These are phyloP conservation scores for Xanthia togata DNA, from an alignment of 2,888 invertebrate genomes.

Conservation along the genomic window DNA sequence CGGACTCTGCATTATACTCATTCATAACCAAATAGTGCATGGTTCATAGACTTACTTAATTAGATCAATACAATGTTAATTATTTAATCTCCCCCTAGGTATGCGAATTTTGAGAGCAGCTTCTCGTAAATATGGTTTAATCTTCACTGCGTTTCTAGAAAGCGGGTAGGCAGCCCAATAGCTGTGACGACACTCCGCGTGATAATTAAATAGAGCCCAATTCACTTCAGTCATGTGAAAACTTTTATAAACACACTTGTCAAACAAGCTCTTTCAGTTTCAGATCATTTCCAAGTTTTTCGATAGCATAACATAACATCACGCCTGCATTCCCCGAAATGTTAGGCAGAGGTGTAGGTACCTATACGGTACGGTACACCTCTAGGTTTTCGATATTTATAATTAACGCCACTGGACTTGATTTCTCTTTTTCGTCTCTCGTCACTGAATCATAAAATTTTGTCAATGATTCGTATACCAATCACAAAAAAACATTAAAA, in stretches of 20 bases:
- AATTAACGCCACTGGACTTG: not conserved
- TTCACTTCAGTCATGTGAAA: not conserved
- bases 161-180: not conserved
- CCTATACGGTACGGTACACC: too few relatives aligned
- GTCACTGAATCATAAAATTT: not conserved
- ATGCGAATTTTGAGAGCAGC: not conserved
- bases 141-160: not conserved
- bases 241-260: not conserved
- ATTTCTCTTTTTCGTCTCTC: not conserved
- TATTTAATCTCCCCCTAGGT: not conserved
- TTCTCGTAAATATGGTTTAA: not conserved
- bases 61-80: not conserved
- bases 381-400: not conserved
- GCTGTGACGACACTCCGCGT: not conserved
- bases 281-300: not conserved
- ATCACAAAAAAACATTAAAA: conserved; percentile 2
- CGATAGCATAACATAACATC: not conserved
- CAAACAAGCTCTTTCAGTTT: not conserved
- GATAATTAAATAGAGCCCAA: too few relatives aligned
- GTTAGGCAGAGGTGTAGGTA: not conserved
- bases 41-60: not conserved
- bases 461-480: conserved; percentile 3
- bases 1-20: not conserved
- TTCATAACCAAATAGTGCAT: not conserved
- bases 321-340: not conserved